Evolutionary conservation across 2,888 invertebrate species (phyloP).

Genomic region (Empis stercorea): DNA sequence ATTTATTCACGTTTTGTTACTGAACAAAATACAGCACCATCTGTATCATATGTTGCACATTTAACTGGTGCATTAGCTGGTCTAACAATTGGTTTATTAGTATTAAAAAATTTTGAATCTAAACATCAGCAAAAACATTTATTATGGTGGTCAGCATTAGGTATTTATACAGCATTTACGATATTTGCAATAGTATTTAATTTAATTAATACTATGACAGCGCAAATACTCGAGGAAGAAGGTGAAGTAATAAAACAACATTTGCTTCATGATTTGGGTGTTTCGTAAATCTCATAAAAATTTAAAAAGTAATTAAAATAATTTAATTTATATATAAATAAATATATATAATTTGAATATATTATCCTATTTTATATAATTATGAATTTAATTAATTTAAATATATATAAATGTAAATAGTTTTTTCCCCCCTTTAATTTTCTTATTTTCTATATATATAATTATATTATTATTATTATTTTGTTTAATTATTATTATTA

Average conservation of each 20-base stretch:
- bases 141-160: conserved; percentile 92
- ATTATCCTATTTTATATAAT: neutral
- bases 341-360: neutral
- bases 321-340: neutral
- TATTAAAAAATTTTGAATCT: conserved; percentile 92
- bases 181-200: conserved; percentile 90
- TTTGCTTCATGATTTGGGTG: conserved; percentile 35
- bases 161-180: conserved; percentile 85
- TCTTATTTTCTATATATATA: neutral
- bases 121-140: conserved; percentile 87
- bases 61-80: conserved; percentile 90
- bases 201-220: conserved; percentile 54
- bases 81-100: conserved; percentile 83
- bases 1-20: conserved; percentile 73
- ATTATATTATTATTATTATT: neutral
- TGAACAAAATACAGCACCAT: conserved; percentile 34
- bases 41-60: conserved; percentile 93
- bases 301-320: neutral
- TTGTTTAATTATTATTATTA: too few species aligned
- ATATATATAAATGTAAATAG: neutral
- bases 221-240: conserved; percentile 29
- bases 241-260: conserved; percentile 33
- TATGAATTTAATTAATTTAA: too few species aligned
- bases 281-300: conserved; percentile 24
- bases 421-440: too few species aligned